phyloP scores from a whole-genome alignment of 2,888 invertebrate genomes.

The Cordilura impudica region DNA sequence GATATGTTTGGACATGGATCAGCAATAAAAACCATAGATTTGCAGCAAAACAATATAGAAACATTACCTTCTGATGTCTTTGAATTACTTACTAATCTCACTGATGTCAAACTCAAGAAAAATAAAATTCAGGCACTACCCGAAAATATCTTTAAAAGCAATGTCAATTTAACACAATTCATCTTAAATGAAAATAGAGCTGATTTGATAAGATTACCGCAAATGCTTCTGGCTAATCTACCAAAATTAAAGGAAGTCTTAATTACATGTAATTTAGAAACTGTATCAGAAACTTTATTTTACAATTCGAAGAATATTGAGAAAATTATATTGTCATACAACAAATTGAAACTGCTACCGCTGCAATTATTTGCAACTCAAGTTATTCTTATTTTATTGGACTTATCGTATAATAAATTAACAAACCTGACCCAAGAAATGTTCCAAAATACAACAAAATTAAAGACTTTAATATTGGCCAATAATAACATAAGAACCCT shows the following conservation, averaged over 20 bases:
- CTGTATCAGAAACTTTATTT: constrained; percentile 83
- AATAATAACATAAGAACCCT: constrained; percentile 82
- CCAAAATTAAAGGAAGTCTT: constrained; percentile 80
- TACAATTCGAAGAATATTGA: constrained; percentile 80
- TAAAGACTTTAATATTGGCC: constrained; percentile 82
- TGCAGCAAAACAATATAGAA: constrained; percentile 83
- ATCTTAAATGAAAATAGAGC: constrained; percentile 81
- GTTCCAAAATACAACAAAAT: constrained; percentile 80
- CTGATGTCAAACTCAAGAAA: constrained; percentile 82
- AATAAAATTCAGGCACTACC: constrained; percentile 83
- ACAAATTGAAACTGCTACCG: constrained; percentile 80
- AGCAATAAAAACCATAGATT: constrained; percentile 82
- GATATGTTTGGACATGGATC: constrained; percentile 82
- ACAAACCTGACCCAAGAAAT: constrained; percentile 80
- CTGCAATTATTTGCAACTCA: constrained; percentile 82
- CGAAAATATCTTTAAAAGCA: constrained; percentile 80
- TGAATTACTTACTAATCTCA: constrained; percentile 81
- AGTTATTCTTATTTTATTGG: constrained; percentile 81
- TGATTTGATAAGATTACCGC: constrained; percentile 81
- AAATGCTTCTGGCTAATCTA: constrained; percentile 81
- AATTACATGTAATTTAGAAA: constrained; percentile 80
- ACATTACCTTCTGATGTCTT: constrained; percentile 82
- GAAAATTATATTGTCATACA: constrained; percentile 82
- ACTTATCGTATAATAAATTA: constrained; percentile 83
- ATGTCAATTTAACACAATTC: constrained; percentile 79